A percentile compares a stretch with the other conserved stretches of the same genome.
Evolutionary conservation across 2,888 invertebrate genomes (phyloP).

Genomic region (Metacarcinus magister): DNA sequence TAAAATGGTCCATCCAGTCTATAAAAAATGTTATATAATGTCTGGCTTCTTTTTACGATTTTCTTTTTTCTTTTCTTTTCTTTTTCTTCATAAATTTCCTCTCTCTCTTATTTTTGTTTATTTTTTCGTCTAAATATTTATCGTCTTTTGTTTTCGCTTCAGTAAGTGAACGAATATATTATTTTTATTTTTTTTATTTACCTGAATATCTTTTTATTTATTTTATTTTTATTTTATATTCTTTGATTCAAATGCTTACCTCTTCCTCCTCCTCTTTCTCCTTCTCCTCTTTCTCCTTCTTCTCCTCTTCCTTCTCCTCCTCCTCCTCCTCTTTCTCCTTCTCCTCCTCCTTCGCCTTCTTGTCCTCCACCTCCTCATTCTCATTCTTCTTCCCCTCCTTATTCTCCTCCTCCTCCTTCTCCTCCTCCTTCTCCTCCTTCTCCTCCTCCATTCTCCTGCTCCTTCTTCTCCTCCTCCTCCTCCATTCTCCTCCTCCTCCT

Average conservation of each 20-base stretch:
- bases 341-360: background rate
- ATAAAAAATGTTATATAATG: no score
- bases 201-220: background rate
- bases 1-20: no score
- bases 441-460: background rate
- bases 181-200: no score
- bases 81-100: background rate
- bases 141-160: no score
- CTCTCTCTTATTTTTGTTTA: background rate
- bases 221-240: no score
- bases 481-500: no score
- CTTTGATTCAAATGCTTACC: no score
- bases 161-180: no score
- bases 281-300: no score
- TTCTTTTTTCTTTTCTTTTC: background rate
- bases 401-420: background rate
- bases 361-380: background rate
- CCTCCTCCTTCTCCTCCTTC: background rate
- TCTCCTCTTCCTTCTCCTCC: background rate
- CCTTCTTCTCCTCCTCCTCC: no score
- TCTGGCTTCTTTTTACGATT: no score
- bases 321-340: background rate
- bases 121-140: background rate
- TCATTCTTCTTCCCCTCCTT: background rate
- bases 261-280: background rate